Evolutionary conservation across 92 coral and sea anemone species (phyloP), one percentile per base, ranked within the genome.

Genomic region (Scolanthus callimorphus): DNA sequence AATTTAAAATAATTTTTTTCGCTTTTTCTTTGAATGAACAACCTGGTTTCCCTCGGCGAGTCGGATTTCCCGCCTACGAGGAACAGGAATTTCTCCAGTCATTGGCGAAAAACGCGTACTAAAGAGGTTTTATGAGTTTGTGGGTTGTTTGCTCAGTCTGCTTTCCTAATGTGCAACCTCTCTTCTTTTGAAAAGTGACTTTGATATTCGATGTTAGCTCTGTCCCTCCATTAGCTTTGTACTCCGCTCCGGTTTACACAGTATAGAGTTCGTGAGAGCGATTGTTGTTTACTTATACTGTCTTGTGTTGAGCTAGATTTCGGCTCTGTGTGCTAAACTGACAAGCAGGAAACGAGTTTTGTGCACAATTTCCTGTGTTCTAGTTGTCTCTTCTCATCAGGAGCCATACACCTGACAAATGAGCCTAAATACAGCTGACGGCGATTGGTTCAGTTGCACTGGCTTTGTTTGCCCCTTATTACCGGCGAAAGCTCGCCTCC

Each of bases 301-400:
- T 39, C 38, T 47, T 62, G 37, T 59, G 55, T 83, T 51, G 70
- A 61, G 69, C 63, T 76, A 67, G 52, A 63, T 77, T 82, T 86
- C 63, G 61, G 70, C 55, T 75, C 78, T 76, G 80, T 77, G 27
- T 64, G 54, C 76, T 31, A 46, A 50, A 55, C 62, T 88, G 96
- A 78, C 86, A 83, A 29, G 47, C 74, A 63, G 90, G 90, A 71
- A 74, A 83, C 89, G 86, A 83, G 83, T 83, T 83, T 78, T 62
- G 58, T 63, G 64, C 71, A 75, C 84, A 88, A 88, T 88, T 88
- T 88, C 96, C 96, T 83, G 90, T 64, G 49, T 78, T 78, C 72
- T 68, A 73, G 85, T 83, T 79, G 82, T 82, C 51, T 63, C 72
- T 80, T 73, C 62, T 63, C 78, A 78, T 67, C 79, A 73, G 49